phyloP scores from a whole-genome alignment of 2,113 vertebrate species.

The Scomber japonicus region DNA sequence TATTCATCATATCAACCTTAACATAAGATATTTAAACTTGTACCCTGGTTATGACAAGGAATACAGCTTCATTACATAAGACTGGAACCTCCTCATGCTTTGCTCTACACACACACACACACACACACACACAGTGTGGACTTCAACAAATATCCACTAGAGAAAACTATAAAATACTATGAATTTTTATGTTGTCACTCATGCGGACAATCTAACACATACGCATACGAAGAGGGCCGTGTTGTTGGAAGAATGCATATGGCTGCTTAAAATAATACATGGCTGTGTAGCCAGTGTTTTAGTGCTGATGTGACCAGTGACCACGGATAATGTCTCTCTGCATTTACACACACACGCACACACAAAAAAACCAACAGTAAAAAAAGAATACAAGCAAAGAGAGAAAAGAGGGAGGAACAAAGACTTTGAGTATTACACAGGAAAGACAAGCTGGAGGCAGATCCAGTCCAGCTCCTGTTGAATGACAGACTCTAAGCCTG shows the following conservation, averaged over 20 bases:
- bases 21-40: background rate
- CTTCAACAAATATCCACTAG: background rate
- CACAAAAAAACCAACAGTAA: background rate
- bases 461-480: constrained; percentile 14
- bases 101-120: background rate
- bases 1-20: background rate
- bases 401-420: constrained; percentile 16
- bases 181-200: background rate
- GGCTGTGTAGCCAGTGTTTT: background rate
- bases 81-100: too few relatives aligned
- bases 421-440: constrained; percentile 19
- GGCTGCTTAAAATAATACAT: background rate
- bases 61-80: background rate
- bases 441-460: constrained; percentile 28
- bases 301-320: constrained; percentile 15
- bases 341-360: background rate
- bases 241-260: background rate
- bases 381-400: background rate
- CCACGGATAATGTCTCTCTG: constrained; percentile 1
- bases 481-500: constrained; percentile 53
- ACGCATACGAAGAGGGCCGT: background rate
- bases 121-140: background rate
- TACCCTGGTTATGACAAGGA: background rate
- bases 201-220: background rate
- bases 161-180: background rate